Base-by-base conservation (phyloP, 2,113 vertebrate species). In the Climacteris rufus region DNA sequence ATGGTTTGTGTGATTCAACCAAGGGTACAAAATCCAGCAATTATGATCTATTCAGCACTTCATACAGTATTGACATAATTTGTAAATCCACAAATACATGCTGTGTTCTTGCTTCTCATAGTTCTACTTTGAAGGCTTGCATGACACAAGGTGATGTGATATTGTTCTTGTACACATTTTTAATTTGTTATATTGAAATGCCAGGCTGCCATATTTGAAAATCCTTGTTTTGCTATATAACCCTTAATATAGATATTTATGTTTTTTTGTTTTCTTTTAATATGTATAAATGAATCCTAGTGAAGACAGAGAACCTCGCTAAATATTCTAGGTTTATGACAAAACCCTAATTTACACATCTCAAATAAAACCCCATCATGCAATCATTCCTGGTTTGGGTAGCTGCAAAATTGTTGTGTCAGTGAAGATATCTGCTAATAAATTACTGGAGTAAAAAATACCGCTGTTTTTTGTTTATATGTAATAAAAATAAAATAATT, bases 401-500 rank as follows among this genome's bases (percentile, higher is more conserved):
- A 85, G 40, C 33, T 71, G 60, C 27, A 96, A 95, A 97, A 94
- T 91, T 94, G 83, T 87, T 90, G 28, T 91, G 71, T 79, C 89
- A 86, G 47, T 78, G 74, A 42, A 97, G 78, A 71, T 49, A 94
- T 84, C 87, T 95, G 13, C 27, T 57, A 57, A 93, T 93, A 97
- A 97, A 95, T 87, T 94, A 95, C 35, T 64, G 3, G 44, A 57
- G 13, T 70, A 90, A 72, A 87, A 95, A 94, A 89, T 87, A 84
- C 74, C 64, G 25, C 49, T 82, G 20, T 25, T 94, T 96, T 95
- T 93, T 94, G 83, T 97, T 96, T 91, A 93, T 90, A 95, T 56
- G 66, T 94, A 81, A 94, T 95, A 91, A 94, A 96, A 93, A 93
- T 44, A 71, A 84, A 81, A 95, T 89, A 0, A 97, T 89, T 96